These are phyloP conservation scores for Thecophora atra DNA, from an alignment of 2,888 invertebrate species.

Conservation along the genomic window DNA sequence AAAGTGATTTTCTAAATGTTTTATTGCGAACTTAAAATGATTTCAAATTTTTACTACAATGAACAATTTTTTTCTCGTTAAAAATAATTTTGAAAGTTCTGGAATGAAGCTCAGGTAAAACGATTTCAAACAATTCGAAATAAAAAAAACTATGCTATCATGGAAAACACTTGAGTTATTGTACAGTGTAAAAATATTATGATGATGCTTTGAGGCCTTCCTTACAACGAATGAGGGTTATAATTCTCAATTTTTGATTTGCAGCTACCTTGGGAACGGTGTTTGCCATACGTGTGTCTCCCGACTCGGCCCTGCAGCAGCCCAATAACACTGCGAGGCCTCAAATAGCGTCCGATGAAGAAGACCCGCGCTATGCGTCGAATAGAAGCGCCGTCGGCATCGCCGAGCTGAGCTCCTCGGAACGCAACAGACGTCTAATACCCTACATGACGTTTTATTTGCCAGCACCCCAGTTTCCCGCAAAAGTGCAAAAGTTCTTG, in stretches of 20 bases:
- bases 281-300: conserved; percentile 12
- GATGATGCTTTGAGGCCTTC: no score
- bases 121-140: neutral
- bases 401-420: conserved; percentile 59
- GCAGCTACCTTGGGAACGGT: conserved; percentile 17
- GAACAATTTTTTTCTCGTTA: conserved; percentile 38
- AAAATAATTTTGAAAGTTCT: conserved; percentile 48
- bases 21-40: conserved; percentile 44
- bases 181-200: no score
- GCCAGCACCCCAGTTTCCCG: conserved; percentile 70
- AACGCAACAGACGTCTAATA: conserved; percentile 80
- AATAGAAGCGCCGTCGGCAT: conserved; percentile 48
- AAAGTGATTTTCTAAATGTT: conserved; percentile 45
- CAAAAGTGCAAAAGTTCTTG: conserved; percentile 64
- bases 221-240: neutral
- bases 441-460: conserved; percentile 86
- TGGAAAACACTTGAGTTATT: no score
- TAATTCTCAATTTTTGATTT: conserved; percentile 8
- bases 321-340: neutral
- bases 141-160: no score
- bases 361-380: neutral
- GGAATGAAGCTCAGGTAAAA: conserved; percentile 41
- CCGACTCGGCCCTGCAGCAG: conserved; percentile 1
- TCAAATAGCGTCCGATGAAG: neutral
- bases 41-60: conserved; percentile 46